These are phyloP conservation scores for Xestia rhomboidea DNA, from an alignment of 2,888 invertebrate species.

Conservation along the genomic window DNA sequence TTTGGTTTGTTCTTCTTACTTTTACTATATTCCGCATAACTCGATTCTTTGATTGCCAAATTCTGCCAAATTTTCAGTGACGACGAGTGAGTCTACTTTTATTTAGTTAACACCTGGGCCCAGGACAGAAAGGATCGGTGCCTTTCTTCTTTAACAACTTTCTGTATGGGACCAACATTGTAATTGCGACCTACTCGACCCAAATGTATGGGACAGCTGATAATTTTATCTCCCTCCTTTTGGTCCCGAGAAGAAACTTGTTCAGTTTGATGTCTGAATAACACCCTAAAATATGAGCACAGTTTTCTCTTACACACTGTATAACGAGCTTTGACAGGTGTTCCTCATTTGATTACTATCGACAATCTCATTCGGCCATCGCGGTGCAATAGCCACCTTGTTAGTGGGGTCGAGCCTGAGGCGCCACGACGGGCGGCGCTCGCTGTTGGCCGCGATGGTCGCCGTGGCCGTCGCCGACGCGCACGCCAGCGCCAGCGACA, in stretches of 20 bases:
- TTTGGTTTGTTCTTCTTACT: too few species aligned
- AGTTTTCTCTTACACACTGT: not conserved
- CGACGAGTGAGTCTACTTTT: too few species aligned
- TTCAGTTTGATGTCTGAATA: not conserved
- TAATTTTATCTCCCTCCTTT: too few species aligned
- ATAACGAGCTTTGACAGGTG: not conserved
- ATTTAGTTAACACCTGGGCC: too few species aligned
- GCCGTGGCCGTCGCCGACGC: constrained; percentile 87
- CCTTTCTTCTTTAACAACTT: not conserved
- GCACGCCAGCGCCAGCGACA: constrained; percentile 83
- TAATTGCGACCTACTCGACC: not conserved
- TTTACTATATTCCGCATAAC: too few species aligned
- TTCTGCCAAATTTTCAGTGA: too few species aligned
- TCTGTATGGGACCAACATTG: not conserved
- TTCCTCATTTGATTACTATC: constrained; percentile 41
- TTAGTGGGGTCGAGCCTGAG: constrained; percentile 96
- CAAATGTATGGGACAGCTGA: not conserved
- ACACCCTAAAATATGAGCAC: not conserved
- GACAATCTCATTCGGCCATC: constrained; percentile 60
- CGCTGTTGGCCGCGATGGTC: constrained; percentile 90
- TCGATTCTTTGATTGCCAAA: too few species aligned
- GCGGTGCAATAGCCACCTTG: constrained; percentile 92
- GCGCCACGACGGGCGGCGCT: constrained; percentile 97
- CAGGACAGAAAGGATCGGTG: too few species aligned
- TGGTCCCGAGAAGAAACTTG: not conserved